Evolutionary conservation across 2,888 invertebrate species (phyloP), one percentile per base, ranked within the genome.

Genomic region (Uloborus plumipes): DNA sequence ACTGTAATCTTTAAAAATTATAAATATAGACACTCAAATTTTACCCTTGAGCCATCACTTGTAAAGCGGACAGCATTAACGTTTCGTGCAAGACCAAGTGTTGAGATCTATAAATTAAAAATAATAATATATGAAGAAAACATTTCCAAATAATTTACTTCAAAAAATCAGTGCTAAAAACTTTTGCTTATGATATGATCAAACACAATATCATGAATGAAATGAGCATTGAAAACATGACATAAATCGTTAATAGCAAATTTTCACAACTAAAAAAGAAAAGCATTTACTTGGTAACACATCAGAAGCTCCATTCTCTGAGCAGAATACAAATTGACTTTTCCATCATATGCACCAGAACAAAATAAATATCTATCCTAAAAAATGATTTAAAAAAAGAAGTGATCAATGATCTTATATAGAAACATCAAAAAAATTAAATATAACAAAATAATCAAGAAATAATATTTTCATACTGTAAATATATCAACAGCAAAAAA

Each of bases 281-380:
- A 72, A 70, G 16, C 47, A 65, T 82, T 80, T 80, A 87, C 86
- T 64, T 86, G 85, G 84, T 90, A 90, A 79, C 89, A 89, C 88
- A 89, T 89, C 31, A 90, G 87, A 64, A 89, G 86, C 85, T 90
- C 89, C 86, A 89, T 88, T 16, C 89, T 88, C 53, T 89, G 86
- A 7, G 90, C 90, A 14, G 90, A 89, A 84, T 90, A 90, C 50
- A 90, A 87, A 85, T 90, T 90, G 64, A 90, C 89, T 86, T 90
- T 90, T 16, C 90, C 90, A 88, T 90, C 90, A 85, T 89, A 89
- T 31, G 89, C 90, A 26, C 90, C 90, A 18, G 90, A 90, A 86
- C 90, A 90, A 86, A 90, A 90, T 70, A 90, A 86, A 86, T 90
- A 90, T 73, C 90, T 88, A 84, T 90, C 90, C 90, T 90, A 85